Evolutionary conservation across 2,888 invertebrate species (phyloP), one percentile per base, ranked within the genome.

Genomic region (Caradrina kadenii): DNA sequence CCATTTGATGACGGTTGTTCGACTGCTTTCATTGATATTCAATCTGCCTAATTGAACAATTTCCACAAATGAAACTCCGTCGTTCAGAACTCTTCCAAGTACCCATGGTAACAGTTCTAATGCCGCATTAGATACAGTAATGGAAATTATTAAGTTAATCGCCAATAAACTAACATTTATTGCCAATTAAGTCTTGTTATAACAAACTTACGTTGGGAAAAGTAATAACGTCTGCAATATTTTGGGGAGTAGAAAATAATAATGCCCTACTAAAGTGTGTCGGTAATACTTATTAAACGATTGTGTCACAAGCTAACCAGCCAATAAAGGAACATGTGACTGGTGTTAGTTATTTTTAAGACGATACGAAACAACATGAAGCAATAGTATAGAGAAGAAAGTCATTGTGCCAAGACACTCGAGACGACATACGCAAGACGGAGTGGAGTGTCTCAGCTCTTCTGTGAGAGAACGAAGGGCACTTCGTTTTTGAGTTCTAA

Each of bases 401-500:
- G 77, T 84, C 79, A 76, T 84, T 73, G 78, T 85, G 87, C 82
- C 86, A 67, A 85, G 87, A 86, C 82, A 85, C 87, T 91, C 76
- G 86, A 88, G 85, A 87, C 87, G 84, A 87, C 84, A 86, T 84
- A 86, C 84, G 87, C 87, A 90, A 87, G 87, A 87, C 87, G 80
- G 82, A 86, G 88, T 88, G 87, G 80, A 88, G 88, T 84, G 87
- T 73, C 73, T 77, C 74, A 76, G 83, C 87, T 78, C 89, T 88
- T 82, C 86, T 85, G 81, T 82, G 80, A 81, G 81, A 84, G 86
- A 88, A 90, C 87, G 85, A 89, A 92, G 92, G 82, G 89, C 89
- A 87, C 93, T 93, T 84, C 70, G 82, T 86, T 90, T 89, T 89
- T 86, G 90, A 90, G 91, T 89, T 91, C 84, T 90, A 91, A 92